Base-by-base conservation (phyloP, 2,888 invertebrate species). In the Mallateleia sp. region DNA sequence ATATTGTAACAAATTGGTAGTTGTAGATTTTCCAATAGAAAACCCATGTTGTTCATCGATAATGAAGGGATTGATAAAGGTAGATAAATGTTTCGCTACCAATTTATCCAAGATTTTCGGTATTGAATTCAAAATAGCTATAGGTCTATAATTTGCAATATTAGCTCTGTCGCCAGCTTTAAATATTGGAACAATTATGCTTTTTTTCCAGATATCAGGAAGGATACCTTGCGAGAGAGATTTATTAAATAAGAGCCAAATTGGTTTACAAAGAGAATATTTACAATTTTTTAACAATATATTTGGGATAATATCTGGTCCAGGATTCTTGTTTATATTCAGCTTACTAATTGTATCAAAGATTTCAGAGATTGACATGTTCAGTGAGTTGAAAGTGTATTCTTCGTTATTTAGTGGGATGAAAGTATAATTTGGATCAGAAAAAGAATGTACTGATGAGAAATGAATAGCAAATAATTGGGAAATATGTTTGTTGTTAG, bases 41-140 rank as follows among this genome's bases (percentile, higher is more conserved):
- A 62, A 62, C 2, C 62, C 62, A 62, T 62, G 62, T 62, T 62
- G 62, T 22, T 45, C 6, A 18, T 45, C 15, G 4, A 18, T 11
- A 7, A 24, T 58, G 5, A 28, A 28, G 8, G 28, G 28, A 28
- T 4, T 28, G 8, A 28, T 28, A 4, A 32, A n/a, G n/a, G n/a
- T n/a, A n/a, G n/a, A 32, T 18, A 58, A 18, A 11, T 32, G 22
- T 5, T 6, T 2, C 18, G 56, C n/a, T n/a, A 58, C n/a, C 1
- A 58, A 4, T n/a, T 32, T 58, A 8, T 58, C 32, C 3, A 58
- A 32, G 1, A 58, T 28, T 32, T 58, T 58, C 8, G 56, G 18
- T n/a, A 28, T n/a, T 9, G 32, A 6, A 32, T 58, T 58, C 7
- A 58, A 18, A 32, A 58, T 58, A 32, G 56, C 28, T 8, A 58